These are phyloP conservation scores for Peromyscus polionotus DNA, from an alignment of 2,113 vertebrate genomes.

Conservation along the genomic window DNA sequence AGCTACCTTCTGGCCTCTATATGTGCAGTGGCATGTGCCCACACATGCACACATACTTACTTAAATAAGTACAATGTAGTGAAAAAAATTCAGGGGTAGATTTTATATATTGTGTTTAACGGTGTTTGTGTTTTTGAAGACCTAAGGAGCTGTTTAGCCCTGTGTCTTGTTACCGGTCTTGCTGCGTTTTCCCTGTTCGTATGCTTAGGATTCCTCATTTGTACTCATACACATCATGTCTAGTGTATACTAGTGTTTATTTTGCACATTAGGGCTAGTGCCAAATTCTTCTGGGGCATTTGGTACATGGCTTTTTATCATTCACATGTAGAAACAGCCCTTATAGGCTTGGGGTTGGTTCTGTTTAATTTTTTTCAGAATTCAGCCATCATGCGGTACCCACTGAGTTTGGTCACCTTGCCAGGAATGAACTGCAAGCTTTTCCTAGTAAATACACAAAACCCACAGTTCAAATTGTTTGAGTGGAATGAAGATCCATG, in stretches of 20 bases:
- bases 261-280: not conserved
- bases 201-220: constrained; percentile 55
- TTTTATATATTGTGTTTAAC: constrained; percentile 46
- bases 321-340: constrained; percentile 41
- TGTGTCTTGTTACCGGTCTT: not conserved
- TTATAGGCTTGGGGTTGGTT: constrained; percentile 22
- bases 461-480: not conserved
- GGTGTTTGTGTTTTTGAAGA: not conserved
- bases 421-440: constrained; percentile 44
- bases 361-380: constrained; percentile 53
- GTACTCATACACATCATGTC: not conserved
- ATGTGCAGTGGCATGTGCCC: not conserved
- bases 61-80: not conserved
- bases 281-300: constrained; percentile 51
- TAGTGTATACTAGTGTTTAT: constrained; percentile 43
- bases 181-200: not conserved
- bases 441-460: constrained; percentile 23
- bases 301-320: constrained; percentile 17
- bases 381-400: not conserved
- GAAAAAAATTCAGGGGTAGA: not conserved
- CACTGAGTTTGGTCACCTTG: constrained; percentile 15
- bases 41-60: not conserved
- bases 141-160: not conserved
- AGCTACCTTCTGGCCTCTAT: not conserved
- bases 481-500: not conserved